phyloP scores from a whole-genome alignment of 2,888 invertebrate species.

The Zygothrica quintamaculata region DNA sequence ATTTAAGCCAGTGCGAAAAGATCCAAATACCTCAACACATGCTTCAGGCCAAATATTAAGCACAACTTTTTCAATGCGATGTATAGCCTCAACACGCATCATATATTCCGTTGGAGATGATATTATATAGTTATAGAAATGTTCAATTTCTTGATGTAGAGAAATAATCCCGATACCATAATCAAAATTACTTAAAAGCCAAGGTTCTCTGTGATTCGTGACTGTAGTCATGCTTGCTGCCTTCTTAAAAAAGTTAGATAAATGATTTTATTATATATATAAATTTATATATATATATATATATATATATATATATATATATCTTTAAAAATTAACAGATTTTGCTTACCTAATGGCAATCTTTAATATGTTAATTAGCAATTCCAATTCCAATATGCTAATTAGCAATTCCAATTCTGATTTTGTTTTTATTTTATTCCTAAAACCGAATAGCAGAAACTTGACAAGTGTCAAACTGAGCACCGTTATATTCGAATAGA shows the following conservation, averaged over 20 bases:
- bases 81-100: slow-evolving; percentile 53
- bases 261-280: background rate
- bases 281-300: background rate
- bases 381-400: slow-evolving; percentile 7
- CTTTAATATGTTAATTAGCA: background rate
- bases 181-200: slow-evolving; percentile 38
- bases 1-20: slow-evolving; percentile 61
- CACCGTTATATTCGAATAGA: slow-evolving; percentile 54
- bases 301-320: background rate
- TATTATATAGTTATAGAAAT: slow-evolving; percentile 59
- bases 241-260: background rate
- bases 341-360: slow-evolving; percentile 7
- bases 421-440: slow-evolving; percentile 39
- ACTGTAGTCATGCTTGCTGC: slow-evolving; percentile 35
- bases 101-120: slow-evolving; percentile 49
- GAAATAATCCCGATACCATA: slow-evolving; percentile 56
- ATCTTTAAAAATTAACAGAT: background rate
- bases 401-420: slow-evolving; percentile 19
- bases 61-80: slow-evolving; percentile 50
- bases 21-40: slow-evolving; percentile 58
- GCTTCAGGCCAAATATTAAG: slow-evolving; percentile 54
- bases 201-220: slow-evolving; percentile 35
- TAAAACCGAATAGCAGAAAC: slow-evolving; percentile 25
- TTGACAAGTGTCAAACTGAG: slow-evolving; percentile 37
- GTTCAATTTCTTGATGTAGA: slow-evolving; percentile 64